Base-by-base conservation (phyloP, 2,888 invertebrate species). In the Megaustenia siamemsis region DNA sequence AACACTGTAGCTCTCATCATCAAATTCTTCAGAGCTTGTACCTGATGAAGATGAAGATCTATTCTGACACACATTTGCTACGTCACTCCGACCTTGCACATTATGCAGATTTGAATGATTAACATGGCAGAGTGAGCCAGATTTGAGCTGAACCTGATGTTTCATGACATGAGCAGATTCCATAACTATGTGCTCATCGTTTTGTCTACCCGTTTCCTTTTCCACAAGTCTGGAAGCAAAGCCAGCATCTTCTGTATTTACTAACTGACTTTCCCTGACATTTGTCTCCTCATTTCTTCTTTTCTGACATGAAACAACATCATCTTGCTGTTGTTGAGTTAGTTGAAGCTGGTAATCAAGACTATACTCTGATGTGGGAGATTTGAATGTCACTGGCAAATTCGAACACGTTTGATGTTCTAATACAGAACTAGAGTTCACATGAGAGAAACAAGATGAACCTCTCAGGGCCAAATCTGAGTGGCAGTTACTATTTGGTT, bases 11-110 rank as follows among this genome's bases (percentile, higher is more conserved):
- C 66, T 68, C 24, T 75, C 84, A 28, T 84, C 73, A 73, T 84
- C 84, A 84, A 63, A 84, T 35, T 84, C 84, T 32, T 84, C 84
- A 45, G 80, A 84, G 15, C 63, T 66, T 24, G 38, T 63, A 32
- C 40, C 43, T 12, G 78, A 75, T 18, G 82, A 82, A 24, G 83
- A 83, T 69, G 83, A 83, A 21, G 66, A 63, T 32, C 75, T 66
- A 38, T 83, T 78, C 35, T 12, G 69, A 45, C 78, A 75, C 32
- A 83, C 60, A 78, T 71, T 71, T 8, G 83, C 83, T 45, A 83
- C 56, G 71, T 83, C 71, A 78, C 69, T 69, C 40, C 78, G 68
- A 68, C 71, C 60, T 10, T 35, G 63, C 12, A 40, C 28, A 24
- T 69, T 18, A 8, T 68, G 69, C 15, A 68, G 68, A 10, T 40